phyloP scores from a whole-genome alignment of 1,140 invertebrate species.

The Drosophila nasuta region DNA sequence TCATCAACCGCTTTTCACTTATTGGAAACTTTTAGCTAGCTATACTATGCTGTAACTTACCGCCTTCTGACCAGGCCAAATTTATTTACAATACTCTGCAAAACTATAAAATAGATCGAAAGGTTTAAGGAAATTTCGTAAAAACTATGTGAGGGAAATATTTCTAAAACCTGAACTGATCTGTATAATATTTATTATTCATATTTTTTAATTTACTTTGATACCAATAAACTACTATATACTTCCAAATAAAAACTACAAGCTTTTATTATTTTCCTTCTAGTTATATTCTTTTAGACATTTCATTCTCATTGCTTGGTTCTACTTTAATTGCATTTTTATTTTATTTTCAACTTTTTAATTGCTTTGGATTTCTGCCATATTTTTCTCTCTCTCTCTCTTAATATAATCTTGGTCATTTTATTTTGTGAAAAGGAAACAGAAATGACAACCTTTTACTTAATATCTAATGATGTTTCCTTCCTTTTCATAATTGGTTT shows the following conservation, averaged over 20 bases:
- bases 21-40: conserved; percentile 68
- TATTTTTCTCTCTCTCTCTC: no score
- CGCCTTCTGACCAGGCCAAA: conserved; percentile 36
- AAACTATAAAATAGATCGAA: conserved; percentile 1
- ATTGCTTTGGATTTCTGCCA: no score
- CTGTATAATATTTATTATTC: neutral
- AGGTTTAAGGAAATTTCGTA: neutral
- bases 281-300: neutral
- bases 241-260: no score
- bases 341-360: no score
- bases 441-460: neutral
- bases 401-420: no score
- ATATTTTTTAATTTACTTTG: no score
- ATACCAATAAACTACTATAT: neutral
- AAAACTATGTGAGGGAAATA: neutral
- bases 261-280: neutral
- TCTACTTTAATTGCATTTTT: neutral
- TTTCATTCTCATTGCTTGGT: neutral
- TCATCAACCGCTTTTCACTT: conserved; percentile 76
- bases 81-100: conserved; percentile 54
- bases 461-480: neutral
- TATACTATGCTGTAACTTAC: conserved; percentile 48
- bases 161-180: neutral
- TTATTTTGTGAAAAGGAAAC: neutral
- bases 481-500: neutral